A percentile compares a stretch with the other conserved stretches of the same genome.
phyloP scores from a whole-genome alignment of 2,797 vertebrate species.

The Muscicapa comitata region DNA sequence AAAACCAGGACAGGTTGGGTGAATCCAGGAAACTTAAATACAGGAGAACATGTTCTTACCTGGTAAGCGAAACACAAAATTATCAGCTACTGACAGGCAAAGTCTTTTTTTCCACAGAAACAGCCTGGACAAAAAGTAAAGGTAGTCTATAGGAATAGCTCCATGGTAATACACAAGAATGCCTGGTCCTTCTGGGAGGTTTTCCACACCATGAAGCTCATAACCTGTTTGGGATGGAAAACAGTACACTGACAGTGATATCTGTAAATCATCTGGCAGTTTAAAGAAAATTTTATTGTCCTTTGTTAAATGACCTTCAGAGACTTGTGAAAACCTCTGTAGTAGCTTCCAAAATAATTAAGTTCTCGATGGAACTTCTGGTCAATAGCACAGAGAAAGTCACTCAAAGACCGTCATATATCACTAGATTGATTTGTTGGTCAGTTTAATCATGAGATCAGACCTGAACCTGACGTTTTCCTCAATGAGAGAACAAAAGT shows the following conservation, averaged over 20 bases:
- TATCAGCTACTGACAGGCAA: conserved; percentile 91
- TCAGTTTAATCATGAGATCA: neutral
- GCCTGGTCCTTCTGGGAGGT: conserved; percentile 90
- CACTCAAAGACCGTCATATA: neutral
- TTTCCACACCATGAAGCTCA: conserved; percentile 91
- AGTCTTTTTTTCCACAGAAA: conserved; percentile 89
- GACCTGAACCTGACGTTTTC: neutral
- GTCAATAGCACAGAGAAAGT: neutral
- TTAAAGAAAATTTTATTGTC: neutral
- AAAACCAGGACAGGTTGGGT: neutral
- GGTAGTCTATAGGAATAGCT: conserved; percentile 93
- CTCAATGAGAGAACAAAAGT: neutral
- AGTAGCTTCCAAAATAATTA: neutral
- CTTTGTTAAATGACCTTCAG: neutral
- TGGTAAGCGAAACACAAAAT: conserved; percentile 93
- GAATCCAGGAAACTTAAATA: neutral
- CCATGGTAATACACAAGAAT: conserved; percentile 96
- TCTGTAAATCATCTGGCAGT: neutral
- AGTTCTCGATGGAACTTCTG: neutral
- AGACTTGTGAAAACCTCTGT: neutral
- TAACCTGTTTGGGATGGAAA: conserved; percentile 83
- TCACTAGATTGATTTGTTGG: neutral
- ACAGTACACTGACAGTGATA: neutral
- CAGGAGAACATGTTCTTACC: conserved; percentile 72
- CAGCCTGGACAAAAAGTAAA: conserved; percentile 90